A percentile compares a stretch with the other conserved stretches of the same genome.
phyloP scores from a whole-genome alignment of 2,113 vertebrate genomes.

The Galemys pyrenaicus region DNA sequence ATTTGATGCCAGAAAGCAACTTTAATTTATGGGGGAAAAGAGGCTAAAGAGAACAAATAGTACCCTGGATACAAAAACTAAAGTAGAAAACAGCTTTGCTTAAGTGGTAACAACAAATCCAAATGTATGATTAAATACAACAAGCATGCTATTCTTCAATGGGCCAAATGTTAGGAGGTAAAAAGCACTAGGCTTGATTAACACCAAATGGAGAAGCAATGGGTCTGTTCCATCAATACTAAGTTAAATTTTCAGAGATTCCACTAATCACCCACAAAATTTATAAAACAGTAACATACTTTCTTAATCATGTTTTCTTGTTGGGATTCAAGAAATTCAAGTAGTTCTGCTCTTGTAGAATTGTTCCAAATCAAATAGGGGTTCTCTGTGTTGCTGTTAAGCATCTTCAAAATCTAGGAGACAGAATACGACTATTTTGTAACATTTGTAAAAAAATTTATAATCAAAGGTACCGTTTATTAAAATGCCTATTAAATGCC shows the following conservation, averaged over 20 bases:
- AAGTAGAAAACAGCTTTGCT: neutral
- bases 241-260: neutral
- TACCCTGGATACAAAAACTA: neutral
- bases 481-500: neutral
- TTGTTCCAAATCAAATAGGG: constrained; percentile 99
- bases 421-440: constrained; percentile 29
- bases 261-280: neutral
- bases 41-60: neutral
- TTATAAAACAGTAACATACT: constrained; percentile 83
- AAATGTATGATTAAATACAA: neutral
- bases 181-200: neutral
- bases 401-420: constrained; percentile 94
- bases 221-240: neutral
- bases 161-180: neutral
- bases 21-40: neutral
- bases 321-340: constrained; percentile 95
- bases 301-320: constrained; percentile 97
- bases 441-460: neutral
- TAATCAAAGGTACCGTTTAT: neutral
- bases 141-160: neutral
- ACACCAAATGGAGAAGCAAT: neutral
- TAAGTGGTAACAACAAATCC: neutral
- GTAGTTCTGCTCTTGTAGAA: constrained; percentile 94
- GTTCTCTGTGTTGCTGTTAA: constrained; percentile 97
- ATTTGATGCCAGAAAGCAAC: neutral